Evolutionary conservation across 2,113 vertebrate species (phyloP).

Genomic region (Gymnarchus niloticus): DNA sequence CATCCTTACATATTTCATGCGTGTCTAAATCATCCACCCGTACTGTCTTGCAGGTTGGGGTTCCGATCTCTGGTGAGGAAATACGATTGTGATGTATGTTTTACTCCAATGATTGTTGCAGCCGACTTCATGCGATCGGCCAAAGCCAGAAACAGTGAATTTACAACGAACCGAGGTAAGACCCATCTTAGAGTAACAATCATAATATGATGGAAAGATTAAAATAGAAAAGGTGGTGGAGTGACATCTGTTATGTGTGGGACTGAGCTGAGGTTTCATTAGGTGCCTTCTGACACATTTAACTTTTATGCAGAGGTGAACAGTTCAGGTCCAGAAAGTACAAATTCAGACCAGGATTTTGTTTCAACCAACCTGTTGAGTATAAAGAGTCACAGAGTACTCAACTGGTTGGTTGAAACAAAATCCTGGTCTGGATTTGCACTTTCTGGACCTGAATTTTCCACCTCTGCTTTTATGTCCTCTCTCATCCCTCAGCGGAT

Average conservation of each 20-base stretch:
- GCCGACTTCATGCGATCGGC: conserved; percentile 84
- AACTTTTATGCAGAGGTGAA: too few relatives aligned
- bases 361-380: too few relatives aligned
- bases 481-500: conserved; percentile 69
- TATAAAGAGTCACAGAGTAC: too few relatives aligned
- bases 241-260: too few relatives aligned
- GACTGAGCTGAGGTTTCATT: too few relatives aligned
- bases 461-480: background rate
- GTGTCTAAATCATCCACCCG: background rate
- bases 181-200: background rate
- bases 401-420: too few relatives aligned
- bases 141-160: conserved; percentile 95
- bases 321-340: too few relatives aligned
- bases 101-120: conserved; percentile 95
- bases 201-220: background rate
- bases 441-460: too few relatives aligned
- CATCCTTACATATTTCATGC: background rate
- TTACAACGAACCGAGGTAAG: conserved; percentile 87
- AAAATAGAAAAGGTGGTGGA: too few relatives aligned
- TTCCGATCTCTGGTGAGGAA: conserved; percentile 90
- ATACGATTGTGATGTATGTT: conserved; percentile 89
- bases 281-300: too few relatives aligned
- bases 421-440: too few relatives aligned
- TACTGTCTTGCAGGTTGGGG: conserved; percentile 69
- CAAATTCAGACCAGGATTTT: too few relatives aligned